Evolutionary conservation across 37 sponge, comb jelly and placozoan genomes (phyloP), one percentile per base, ranked within the genome.

Genomic region (Axinella damicornis): DNA sequence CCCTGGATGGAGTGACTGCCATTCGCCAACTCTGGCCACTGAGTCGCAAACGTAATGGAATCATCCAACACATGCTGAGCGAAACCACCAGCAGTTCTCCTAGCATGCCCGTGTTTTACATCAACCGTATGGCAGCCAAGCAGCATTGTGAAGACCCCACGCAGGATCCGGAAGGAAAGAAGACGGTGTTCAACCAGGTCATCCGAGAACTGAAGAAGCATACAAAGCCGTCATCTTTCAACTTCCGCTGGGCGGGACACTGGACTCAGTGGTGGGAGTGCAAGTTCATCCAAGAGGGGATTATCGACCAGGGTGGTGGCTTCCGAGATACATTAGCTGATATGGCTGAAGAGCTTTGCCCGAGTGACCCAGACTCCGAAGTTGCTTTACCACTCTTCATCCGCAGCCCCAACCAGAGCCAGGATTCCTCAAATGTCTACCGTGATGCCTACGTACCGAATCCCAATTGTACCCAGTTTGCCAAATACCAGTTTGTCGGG

Each of bases 241-340:
- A 88, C 77, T 89, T 83, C 82, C 73, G 93, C 32, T 92, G 93
- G 91, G 87, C 96, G 1, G 85, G 91, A 0, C 87, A 82, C 27
- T 83, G 74, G 82, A 68, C 41, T 12, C 98, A 97, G 69, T 97
- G 98, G 98, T 97, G 98, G 98, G 98, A 97, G 82, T 88, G 91
- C 61, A 95, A 95, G 80, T 95, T 97, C 62, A 69, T 62, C 22
- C 80, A 80, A 24, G 98, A 97, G 61, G 95, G 95, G 30, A 90
- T 95, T 76, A 95, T 97, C 32, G 98, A 97, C 57, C 98, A 97
- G 76, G 98, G 96, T 65, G 98, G 98, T 53, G 98, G 93, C 0
- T 97, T 97, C 71, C 69, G 98, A 58, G 98, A 97, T 58, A 71
- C 95, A n/a, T 61, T 97, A 16, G 57, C 91, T 6, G 93, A 97